These are phyloP conservation scores for Brachyrhaphis roseni DNA, from an alignment of 2,797 vertebrate genomes.

Conservation along the genomic window DNA sequence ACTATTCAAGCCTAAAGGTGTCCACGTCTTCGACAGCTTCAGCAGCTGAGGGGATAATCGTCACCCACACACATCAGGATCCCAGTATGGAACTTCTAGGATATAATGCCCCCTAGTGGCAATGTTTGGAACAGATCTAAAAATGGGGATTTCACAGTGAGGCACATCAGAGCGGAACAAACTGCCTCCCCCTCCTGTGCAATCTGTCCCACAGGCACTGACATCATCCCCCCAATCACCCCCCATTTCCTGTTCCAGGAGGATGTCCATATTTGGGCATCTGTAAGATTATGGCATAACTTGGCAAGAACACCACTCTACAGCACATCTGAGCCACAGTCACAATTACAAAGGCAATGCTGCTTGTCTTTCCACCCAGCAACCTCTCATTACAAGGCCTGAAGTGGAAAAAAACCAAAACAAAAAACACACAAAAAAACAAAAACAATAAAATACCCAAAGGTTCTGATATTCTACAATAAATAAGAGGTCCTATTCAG, in stretches of 20 bases:
- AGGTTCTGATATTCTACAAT: slow-evolving; percentile 51
- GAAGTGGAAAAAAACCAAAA: slow-evolving; percentile 14
- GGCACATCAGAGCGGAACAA: slow-evolving; percentile 39
- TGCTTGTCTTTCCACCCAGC: slow-evolving; percentile 3
- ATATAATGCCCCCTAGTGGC: slow-evolving; percentile 72
- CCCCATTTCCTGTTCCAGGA: slow-evolving; percentile 42
- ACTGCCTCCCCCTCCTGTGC: slow-evolving; percentile 24
- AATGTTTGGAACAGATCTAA: slow-evolving; percentile 25
- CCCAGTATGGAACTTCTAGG: slow-evolving; percentile 37
- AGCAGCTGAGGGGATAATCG: slow-evolving; percentile 22
- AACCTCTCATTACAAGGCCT: slow-evolving; percentile 11
- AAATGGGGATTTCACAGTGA: slow-evolving; percentile 26
- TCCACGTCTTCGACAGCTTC: slow-evolving; percentile 7
- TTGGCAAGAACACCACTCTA: slow-evolving; percentile 22
- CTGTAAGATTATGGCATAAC: slow-evolving; percentile 35
- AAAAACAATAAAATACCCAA: slow-evolving; percentile 16
- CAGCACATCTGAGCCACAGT: slow-evolving; percentile 28
- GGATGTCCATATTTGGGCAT: slow-evolving; percentile 60
- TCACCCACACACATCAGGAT: slow-evolving; percentile 5
- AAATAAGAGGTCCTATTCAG: slow-evolving; percentile 57
- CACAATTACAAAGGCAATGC: slow-evolving; percentile 3
- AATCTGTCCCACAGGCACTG: slow-evolving; percentile 47
- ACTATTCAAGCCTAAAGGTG: slow-evolving; percentile 23
- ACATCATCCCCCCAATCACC: slow-evolving; percentile 52
- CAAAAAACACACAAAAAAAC: not conserved